Conservation (phyloP, 2,797 vertebrate genomes). For the Hybognathus amarus region DNA sequence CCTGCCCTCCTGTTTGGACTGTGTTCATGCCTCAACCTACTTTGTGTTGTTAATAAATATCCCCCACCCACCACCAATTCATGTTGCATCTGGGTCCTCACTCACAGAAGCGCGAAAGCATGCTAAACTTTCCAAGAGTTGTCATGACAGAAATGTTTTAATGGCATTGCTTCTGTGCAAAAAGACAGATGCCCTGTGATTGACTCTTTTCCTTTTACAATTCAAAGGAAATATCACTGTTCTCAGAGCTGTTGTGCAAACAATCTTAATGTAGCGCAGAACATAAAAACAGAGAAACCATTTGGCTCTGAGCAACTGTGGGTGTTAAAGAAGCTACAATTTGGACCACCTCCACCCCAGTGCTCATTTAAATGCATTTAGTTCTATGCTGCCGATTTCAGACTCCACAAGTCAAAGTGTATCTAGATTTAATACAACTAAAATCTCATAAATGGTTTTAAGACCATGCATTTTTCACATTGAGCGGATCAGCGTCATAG, state of each 20-base stretch:
- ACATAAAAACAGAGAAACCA: conserved; percentile 19
- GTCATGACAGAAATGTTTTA: background rate
- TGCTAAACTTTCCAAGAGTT: no score
- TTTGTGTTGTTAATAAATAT: background rate
- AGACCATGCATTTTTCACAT: background rate
- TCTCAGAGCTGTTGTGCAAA: conserved; percentile 6
- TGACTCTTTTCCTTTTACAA: background rate
- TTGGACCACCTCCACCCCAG: conserved; percentile 6
- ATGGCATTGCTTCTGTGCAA: background rate
- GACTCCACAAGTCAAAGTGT: conserved; percentile 16
- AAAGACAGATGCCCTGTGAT: background rate
- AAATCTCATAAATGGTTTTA: background rate
- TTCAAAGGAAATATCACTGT: conserved; percentile 2
- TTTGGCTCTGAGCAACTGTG: conserved; percentile 13
- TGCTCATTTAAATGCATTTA: conserved; percentile 40
- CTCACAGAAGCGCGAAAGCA: no score
- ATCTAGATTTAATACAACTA: conserved; percentile 6
- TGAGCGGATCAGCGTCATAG: background rate
- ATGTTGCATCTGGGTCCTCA: no score
- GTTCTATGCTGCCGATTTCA: conserved; percentile 35
- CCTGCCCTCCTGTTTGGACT: background rate
- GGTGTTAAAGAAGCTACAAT: conserved; percentile 16
- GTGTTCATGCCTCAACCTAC: background rate
- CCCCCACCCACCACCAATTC: no score
- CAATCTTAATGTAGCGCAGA: conserved; percentile 19